Evolutionary conservation across 2,113 vertebrate genomes (phyloP), one percentile per base, ranked within the genome.

Genomic region (Ailuropoda melanoleuca): DNA sequence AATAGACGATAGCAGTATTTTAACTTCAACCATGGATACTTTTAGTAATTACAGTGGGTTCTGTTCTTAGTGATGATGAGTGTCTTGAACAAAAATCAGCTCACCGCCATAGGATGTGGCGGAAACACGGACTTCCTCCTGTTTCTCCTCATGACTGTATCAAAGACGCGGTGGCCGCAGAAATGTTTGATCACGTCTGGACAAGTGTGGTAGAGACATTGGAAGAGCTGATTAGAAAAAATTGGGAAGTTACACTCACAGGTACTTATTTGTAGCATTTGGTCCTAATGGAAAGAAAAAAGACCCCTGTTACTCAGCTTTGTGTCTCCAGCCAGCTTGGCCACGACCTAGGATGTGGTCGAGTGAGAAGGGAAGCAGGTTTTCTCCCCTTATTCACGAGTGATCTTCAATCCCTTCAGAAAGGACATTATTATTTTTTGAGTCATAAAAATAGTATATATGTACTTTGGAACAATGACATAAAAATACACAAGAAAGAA

Each of bases 101-200:
- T 62, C 95, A 0, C 7, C 72, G 60, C n/a, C 58, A 82, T 50
- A 97, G 94, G 97, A 98, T 97, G 78, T 95, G 95, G 98, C 95
- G 1, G 29, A 98, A 98, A 74, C 91, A 87, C 7, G 99, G 99
- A 39, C 98, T 99, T 93, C 99, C 99, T 37, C 99, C 99, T 0
- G 81, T 99, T 46, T 99, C 99, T n/a, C 99, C 99, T 18, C 98
- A 98, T 24, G 99, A 98, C 97, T 99, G 99, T 91, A 98, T 99
- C 93, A 98, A 97, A 98, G 99, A 99, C 10, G 94, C 98, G 0
- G 99, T 99, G 90, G 97, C 97, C n/a, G 98, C 99, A 26, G 99
- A 99, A 98, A 96, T 99, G 8, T 99, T 99, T 97, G 99, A 99
- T 98, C 64, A 86, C 5, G 92, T 98, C 86, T 99, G 99, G 99